These are phyloP conservation scores for Diphyllodes magnificus DNA, from an alignment of 2,113 vertebrate species.

Conservation along the genomic window DNA sequence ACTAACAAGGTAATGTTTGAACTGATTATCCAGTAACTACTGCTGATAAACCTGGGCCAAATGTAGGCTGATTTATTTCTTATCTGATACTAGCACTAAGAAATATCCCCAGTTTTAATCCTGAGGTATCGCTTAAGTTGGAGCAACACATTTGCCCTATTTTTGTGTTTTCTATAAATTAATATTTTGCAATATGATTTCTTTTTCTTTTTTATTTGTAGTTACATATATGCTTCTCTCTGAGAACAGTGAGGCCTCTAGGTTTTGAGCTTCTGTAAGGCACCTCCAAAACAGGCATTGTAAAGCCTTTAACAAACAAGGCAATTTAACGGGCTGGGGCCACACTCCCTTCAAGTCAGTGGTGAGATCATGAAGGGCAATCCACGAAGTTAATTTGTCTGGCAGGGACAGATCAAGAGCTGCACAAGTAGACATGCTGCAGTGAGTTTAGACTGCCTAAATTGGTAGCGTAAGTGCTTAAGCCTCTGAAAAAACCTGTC, in stretches of 20 bases:
- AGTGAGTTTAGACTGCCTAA: background rate
- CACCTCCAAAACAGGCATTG: background rate
- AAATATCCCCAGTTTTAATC: background rate
- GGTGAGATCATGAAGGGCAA: background rate
- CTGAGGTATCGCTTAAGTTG: background rate
- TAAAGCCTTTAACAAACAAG: background rate
- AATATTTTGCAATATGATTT: background rate
- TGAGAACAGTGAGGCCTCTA: background rate
- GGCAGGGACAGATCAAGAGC: background rate
- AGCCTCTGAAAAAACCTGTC: background rate
- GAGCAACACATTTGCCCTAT: background rate
- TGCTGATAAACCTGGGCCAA: background rate
- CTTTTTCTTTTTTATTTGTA: background rate
- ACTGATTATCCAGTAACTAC: background rate
- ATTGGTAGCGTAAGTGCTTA: background rate
- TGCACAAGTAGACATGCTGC: background rate
- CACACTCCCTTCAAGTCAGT: background rate
- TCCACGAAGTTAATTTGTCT: background rate
- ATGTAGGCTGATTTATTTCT: background rate
- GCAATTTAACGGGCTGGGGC: background rate
- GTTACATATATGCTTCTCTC: background rate
- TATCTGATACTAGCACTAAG: background rate
- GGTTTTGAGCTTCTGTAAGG: background rate
- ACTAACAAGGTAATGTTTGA: conserved; percentile 1
- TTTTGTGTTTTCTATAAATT: background rate